Base-by-base conservation (phyloP, 2,113 vertebrate species). In the Meles meles region DNA sequence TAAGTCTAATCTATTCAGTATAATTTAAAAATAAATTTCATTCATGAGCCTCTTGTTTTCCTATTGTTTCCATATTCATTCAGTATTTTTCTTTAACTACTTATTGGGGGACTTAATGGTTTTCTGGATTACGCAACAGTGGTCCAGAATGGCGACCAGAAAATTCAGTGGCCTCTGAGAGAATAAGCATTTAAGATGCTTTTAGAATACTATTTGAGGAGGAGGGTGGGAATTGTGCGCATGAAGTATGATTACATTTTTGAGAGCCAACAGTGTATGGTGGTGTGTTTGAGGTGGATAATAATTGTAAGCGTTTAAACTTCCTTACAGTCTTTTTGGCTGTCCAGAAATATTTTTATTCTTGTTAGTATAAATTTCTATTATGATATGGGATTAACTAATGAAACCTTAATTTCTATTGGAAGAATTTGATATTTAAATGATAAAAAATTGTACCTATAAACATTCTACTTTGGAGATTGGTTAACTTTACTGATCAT, bases 21-120 rank as follows among this genome's bases (percentile, higher is more conserved):
- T 55, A 89, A 94, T 88, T 89, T 81, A 63, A 88, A 96, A 88
- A 94, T 67, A 69, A 69, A 88, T 85, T 82, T 94, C 42, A 85
- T 55, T 85, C 63, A 76, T 47, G 61, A 95, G 65, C 72, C 74
- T 91, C 52, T 93, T 88, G 71, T 77, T 92, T 93, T 94, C 67
- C 42, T 92, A 39, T 72, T 95, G 81, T 81, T 95, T 84, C 71
- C 10, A 25, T 67, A 72, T 92, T 95, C 74, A 95, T 91, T 94
- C 25, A 57, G 31, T 80, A 61, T 80, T 96, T 80, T 93, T 88
- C 65, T 88, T 83, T 34, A 42, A 47, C 29, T 88, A 76, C 34
- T 74, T 83, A 39, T 25, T 92, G 27, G 34, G 23, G 6, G 39
- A 72, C 52, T 85, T 71, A 95, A 77, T 12, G 2, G 20, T 67